Base-by-base conservation (phyloP, 1,140 invertebrate genomes). In the Heliconius nattereri region DNA sequence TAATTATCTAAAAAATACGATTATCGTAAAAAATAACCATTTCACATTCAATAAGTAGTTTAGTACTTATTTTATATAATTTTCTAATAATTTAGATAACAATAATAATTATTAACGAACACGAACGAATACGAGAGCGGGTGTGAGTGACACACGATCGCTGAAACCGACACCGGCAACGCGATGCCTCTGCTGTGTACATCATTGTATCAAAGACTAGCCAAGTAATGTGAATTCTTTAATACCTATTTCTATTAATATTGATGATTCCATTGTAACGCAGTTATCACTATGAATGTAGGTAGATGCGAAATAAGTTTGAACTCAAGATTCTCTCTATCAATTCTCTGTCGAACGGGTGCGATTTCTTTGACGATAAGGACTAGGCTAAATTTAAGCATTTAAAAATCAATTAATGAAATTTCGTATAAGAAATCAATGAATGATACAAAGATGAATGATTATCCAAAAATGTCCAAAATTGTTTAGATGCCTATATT, bases 61-160 rank as follows among this genome's bases (percentile, higher is more conserved):
- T 23, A 57, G 8, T 66, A 29, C n/a, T 2, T 29, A 66, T 29
- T 66, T 19, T 0, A 66, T n/a, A 13, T 66, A 29, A 66, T 26
- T 66, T 57, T 66, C 3, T 66, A 60, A 29, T 60, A 32, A 20
- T 57, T 32, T 75, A 75, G 8, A 52, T 57, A 35, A 66, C 52
- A 76, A 76, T 76, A 76, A 76, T 76, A 40, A 76, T 76, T 26
- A 35, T 37, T 72, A 72, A 72, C 32, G 71, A 72, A 72, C 71
- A 72, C 23, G 35, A 72, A 72, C 20, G 40, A 72, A 72, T 35
- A 72, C n/a, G 35, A 72, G 71, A 72, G 71, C 71, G 71, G 71
- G 71, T 72, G 71, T 37, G 71, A 72, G 71, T 72, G 71, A 72
- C 71, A 72, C 71, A 72, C 35, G 71, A 72, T 72, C 71, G 32